phyloP scores from a whole-genome alignment of 2,113 vertebrate species.

The Equus przewalskii region DNA sequence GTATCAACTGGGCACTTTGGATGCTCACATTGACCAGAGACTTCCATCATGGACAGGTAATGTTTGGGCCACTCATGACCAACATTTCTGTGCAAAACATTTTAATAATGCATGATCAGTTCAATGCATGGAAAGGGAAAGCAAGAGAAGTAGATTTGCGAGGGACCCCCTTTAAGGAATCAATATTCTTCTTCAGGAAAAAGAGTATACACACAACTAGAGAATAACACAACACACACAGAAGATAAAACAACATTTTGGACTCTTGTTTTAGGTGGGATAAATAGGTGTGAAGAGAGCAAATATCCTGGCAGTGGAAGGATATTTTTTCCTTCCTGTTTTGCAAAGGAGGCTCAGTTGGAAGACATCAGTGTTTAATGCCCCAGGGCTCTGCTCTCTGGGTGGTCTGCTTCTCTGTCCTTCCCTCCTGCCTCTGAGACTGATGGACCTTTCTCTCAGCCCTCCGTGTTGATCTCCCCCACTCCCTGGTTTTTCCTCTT shows the following conservation, averaged over 20 bases:
- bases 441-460: neutral
- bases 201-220: neutral
- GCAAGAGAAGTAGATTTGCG: neutral
- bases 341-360: neutral
- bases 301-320: neutral
- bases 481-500: neutral
- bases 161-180: neutral
- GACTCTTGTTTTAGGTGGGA: neutral
- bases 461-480: neutral
- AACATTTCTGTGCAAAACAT: neutral
- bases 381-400: neutral
- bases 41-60: neutral
- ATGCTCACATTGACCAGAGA: neutral
- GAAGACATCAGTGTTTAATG: neutral
- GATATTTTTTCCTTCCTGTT: neutral
- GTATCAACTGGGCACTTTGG: neutral
- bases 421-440: neutral
- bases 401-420: neutral
- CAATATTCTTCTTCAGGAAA: neutral
- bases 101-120: neutral
- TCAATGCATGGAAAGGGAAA: neutral
- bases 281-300: neutral
- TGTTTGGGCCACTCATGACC: neutral
- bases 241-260: neutral
- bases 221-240: neutral